Evolutionary conservation across 2,888 invertebrate species (phyloP).

Genomic region (Drosophila mimica): DNA sequence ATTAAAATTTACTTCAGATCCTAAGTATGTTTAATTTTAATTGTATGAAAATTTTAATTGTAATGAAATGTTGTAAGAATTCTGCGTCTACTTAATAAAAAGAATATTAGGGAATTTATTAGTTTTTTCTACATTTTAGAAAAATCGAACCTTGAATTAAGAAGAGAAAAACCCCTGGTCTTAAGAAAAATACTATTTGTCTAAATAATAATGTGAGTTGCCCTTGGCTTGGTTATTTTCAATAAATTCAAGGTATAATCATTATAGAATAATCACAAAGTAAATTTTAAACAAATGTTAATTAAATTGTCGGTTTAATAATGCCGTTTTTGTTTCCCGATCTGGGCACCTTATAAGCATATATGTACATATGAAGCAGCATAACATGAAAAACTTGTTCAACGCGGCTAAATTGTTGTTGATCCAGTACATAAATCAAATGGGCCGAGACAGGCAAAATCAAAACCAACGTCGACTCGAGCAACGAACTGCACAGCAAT

Average conservation of each 20-base stretch:
- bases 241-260: not conserved
- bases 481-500: slow-evolving; percentile 43
- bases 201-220: not conserved
- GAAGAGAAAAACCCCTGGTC: not conserved
- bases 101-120: not conserved
- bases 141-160: not conserved
- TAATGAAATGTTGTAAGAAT: not conserved
- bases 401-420: slow-evolving; percentile 37
- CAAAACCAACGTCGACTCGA: slow-evolving; percentile 27
- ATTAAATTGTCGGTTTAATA: not conserved
- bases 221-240: not conserved
- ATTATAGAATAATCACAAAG: not conserved
- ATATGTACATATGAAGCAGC: no score
- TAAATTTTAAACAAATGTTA: not conserved
- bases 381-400: slow-evolving; percentile 47
- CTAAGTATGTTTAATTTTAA: not conserved
- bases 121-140: not conserved
- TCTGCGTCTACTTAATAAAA: not conserved
- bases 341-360: slow-evolving; percentile 3
- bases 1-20: not conserved
- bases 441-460: slow-evolving; percentile 30
- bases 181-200: not conserved
- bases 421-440: slow-evolving; percentile 57
- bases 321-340: not conserved
- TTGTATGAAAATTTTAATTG: not conserved